A percentile compares a stretch with the other conserved stretches of the same genome.
These are phyloP conservation scores for Enteromius afrohamiltoni DNA, from an alignment of 2,797 vertebrate species.

Conservation along the genomic window DNA sequence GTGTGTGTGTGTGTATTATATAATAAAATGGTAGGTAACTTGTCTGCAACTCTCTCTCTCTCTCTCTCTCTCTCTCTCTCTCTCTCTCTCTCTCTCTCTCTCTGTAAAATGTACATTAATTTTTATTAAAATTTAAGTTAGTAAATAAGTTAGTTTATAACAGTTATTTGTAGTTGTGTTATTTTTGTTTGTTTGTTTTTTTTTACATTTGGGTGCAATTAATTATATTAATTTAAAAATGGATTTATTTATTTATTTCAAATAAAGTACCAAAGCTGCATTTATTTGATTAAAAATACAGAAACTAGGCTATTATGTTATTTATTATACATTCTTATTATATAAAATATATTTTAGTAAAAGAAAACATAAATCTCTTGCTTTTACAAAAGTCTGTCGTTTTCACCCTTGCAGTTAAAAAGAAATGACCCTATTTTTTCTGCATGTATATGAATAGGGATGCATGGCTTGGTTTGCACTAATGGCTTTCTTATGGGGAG, in stretches of 20 bases:
- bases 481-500: constrained; percentile 69
- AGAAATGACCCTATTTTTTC: background rate
- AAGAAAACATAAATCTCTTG: background rate
- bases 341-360: background rate
- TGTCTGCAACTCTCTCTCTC: too few species aligned
- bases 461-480: constrained; percentile 60
- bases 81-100: too few species aligned
- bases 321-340: background rate
- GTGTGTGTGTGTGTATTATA: too few species aligned
- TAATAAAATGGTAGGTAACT: too few species aligned
- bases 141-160: background rate
- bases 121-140: background rate
- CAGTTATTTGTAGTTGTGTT: background rate
- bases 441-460: background rate
- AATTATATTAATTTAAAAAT: too few species aligned
- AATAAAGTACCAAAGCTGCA: too few species aligned
- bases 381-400: background rate
- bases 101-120: too few species aligned
- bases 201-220: too few species aligned
- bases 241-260: too few species aligned
- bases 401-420: constrained; percentile 10
- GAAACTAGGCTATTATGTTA: background rate
- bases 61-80: too few species aligned
- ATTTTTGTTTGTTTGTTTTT: too few species aligned
- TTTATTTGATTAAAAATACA: background rate